A percentile compares a stretch with the other conserved stretches of the same genome.
phyloP scores from a whole-genome alignment of 2,888 invertebrate species.

The Hypsopygia costalis region DNA sequence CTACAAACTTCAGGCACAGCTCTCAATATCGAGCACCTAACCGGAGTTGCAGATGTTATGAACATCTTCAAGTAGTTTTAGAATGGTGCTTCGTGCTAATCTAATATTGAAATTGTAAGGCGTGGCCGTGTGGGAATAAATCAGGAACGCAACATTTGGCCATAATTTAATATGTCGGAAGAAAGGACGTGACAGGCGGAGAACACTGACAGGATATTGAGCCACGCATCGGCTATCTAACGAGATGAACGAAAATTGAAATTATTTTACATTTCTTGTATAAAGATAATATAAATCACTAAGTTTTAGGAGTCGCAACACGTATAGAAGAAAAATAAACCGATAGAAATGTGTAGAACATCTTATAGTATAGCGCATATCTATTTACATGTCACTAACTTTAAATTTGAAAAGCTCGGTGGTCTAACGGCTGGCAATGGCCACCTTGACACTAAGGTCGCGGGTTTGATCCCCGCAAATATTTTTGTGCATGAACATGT shows the following conservation, averaged over 20 bases:
- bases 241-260: slow-evolving; percentile 25
- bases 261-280: slow-evolving; percentile 12
- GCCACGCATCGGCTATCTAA: slow-evolving; percentile 22
- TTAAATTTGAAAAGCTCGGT: too few relatives aligned
- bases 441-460: too few relatives aligned
- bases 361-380: too few relatives aligned
- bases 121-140: slow-evolving; percentile 38
- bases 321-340: too few relatives aligned
- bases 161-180: slow-evolving; percentile 64
- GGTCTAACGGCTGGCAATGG: too few relatives aligned
- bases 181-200: slow-evolving; percentile 37
- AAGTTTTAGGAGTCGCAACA: too few relatives aligned
- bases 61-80: slow-evolving; percentile 10
- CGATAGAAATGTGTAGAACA: too few relatives aligned
- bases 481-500: too few relatives aligned
- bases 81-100: slow-evolving; percentile 17
- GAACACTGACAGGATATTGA: slow-evolving; percentile 25
- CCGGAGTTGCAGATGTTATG: neutral
- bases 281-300: too few relatives aligned
- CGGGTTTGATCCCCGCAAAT: too few relatives aligned
- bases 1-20: slow-evolving; percentile 1
- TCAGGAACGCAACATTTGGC: slow-evolving; percentile 56
- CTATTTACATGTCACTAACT: too few relatives aligned
- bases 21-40: slow-evolving; percentile 1
- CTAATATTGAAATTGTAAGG: slow-evolving; percentile 22